phyloP scores from a whole-genome alignment of 2,888 invertebrate species.

The Arctia plantaginis region DNA sequence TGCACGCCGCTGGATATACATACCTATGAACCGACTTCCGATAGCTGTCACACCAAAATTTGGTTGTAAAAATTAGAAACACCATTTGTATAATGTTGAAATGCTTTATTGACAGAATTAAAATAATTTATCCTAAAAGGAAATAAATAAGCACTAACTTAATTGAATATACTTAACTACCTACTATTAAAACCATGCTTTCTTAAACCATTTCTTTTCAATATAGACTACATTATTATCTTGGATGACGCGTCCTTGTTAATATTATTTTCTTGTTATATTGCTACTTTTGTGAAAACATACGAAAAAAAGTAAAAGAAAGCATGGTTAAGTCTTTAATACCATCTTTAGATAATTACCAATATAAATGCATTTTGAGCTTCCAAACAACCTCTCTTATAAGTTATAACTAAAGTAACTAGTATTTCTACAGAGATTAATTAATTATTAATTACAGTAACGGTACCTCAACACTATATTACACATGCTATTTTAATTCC shows the following conservation, averaged over 20 bases:
- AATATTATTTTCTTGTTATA: not conserved
- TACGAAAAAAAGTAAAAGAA: constrained; percentile 34
- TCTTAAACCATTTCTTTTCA: constrained; percentile 32
- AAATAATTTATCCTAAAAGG: constrained; percentile 26
- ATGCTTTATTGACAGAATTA: constrained; percentile 48
- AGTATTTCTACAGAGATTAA: constrained; percentile 37
- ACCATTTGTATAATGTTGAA: constrained; percentile 15
- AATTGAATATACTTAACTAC: constrained; percentile 14
- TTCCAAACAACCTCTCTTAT: constrained; percentile 28
- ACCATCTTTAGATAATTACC: constrained; percentile 36
- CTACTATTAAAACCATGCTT: constrained; percentile 42
- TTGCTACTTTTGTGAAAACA: not conserved
- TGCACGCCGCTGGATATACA: no score
- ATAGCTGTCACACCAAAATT: not conserved
- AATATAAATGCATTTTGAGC: constrained; percentile 73
- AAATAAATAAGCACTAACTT: constrained; percentile 39
- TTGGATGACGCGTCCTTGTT: not conserved
- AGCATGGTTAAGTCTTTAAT: constrained; percentile 40
- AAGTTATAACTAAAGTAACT: constrained; percentile 13
- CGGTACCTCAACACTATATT: not conserved
- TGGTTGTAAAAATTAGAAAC: not conserved
- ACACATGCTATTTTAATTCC: not conserved
- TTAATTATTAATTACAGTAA: not conserved
- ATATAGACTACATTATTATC: not conserved
- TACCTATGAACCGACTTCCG: not conserved